Evolutionary conservation across 1,140 invertebrate genomes (phyloP).

Genomic region (Elymnias hypermnestra): DNA sequence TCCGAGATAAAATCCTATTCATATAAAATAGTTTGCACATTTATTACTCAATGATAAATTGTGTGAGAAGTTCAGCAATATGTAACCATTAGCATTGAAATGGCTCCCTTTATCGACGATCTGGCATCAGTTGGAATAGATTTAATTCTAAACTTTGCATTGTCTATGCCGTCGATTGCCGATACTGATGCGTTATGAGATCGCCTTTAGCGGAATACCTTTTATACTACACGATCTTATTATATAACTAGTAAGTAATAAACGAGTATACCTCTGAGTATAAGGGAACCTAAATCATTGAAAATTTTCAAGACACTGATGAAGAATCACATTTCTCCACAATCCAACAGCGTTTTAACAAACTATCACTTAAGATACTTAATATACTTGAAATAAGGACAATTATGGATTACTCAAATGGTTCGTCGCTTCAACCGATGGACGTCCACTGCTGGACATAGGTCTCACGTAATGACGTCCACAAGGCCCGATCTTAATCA

Average conservation of each 20-base stretch:
- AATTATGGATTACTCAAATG: no score
- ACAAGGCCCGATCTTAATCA: no score
- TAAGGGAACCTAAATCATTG: no score
- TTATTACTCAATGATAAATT: slow-evolving; percentile 25
- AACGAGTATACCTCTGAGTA: no score
- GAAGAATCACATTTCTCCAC: no score
- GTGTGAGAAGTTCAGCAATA: slow-evolving; percentile 30
- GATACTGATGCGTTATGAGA: slow-evolving; percentile 42
- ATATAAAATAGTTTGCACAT: slow-evolving; percentile 9
- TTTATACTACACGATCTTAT: slow-evolving; percentile 12
- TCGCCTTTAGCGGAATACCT: slow-evolving; percentile 25
- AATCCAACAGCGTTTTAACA: no score
- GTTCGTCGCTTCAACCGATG: no score
- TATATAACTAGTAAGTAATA: background rate
- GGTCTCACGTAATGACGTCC: no score
- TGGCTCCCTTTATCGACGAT: slow-evolving; percentile 36
- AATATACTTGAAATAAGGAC: no score
- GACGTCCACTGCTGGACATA: no score
- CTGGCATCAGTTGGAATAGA: slow-evolving; percentile 39
- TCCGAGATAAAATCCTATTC: slow-evolving; percentile 1
- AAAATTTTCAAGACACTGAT: no score
- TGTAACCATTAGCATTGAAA: slow-evolving; percentile 47
- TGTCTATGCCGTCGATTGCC: slow-evolving; percentile 42
- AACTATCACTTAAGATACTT: no score
- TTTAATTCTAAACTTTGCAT: slow-evolving; percentile 46